Percentiles rank a stretch among this genome's conserved stretches.
phyloP scores from a whole-genome alignment of 2,888 invertebrate species.

The Formica aserva region DNA sequence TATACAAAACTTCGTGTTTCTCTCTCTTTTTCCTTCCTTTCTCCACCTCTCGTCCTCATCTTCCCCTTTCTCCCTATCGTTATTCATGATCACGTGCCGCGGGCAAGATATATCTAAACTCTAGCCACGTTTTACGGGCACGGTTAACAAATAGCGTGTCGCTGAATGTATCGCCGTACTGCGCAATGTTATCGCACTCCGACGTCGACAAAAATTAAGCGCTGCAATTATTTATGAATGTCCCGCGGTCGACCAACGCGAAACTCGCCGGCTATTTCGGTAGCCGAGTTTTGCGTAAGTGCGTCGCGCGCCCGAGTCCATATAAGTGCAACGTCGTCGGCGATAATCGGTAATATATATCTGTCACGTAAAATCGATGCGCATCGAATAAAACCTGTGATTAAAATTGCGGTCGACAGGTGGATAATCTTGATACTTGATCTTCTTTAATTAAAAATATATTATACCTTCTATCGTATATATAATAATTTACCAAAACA shows the following conservation, averaged over 20 bases:
- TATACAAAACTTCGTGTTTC: slow-evolving; percentile 53
- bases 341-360: slow-evolving; percentile 35
- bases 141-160: slow-evolving; percentile 61
- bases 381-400: slow-evolving; percentile 36
- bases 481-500: neutral
- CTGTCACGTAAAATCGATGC: slow-evolving; percentile 44
- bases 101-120: slow-evolving; percentile 28
- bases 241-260: slow-evolving; percentile 16
- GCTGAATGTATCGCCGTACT: slow-evolving; percentile 43
- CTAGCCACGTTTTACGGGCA: slow-evolving; percentile 48
- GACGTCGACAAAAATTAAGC: slow-evolving; percentile 51
- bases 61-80: slow-evolving; percentile 4
- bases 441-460: slow-evolving; percentile 31
- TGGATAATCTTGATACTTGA: slow-evolving; percentile 12
- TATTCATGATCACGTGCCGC: slow-evolving; percentile 37
- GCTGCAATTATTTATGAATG: slow-evolving; percentile 48
- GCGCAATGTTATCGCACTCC: slow-evolving; percentile 52
- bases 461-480: neutral
- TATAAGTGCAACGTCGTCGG: slow-evolving; percentile 30
- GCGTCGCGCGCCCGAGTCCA: neutral
- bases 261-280: slow-evolving; percentile 37
- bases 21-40: neutral
- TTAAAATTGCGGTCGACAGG: slow-evolving; percentile 14
- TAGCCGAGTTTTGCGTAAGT: slow-evolving; percentile 47
- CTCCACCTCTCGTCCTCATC: neutral